phyloP scores from a whole-genome alignment of 2,797 vertebrate genomes.

The Mastacembelus armatus region DNA sequence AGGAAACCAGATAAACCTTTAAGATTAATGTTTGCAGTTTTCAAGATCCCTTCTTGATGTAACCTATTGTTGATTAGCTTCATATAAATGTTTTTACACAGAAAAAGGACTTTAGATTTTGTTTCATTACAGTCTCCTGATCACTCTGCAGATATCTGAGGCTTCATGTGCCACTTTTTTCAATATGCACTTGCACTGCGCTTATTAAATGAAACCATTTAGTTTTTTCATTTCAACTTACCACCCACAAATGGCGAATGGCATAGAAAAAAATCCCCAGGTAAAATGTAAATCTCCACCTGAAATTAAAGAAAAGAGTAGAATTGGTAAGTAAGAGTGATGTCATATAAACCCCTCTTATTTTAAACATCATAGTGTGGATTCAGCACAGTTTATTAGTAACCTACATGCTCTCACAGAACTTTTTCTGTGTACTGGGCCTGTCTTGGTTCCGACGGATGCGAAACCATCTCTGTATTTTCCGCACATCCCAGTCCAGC shows the following conservation, averaged over 20 bases:
- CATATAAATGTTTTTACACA: too few species aligned
- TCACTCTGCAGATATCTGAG: too few species aligned
- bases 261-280: conserved; percentile 76
- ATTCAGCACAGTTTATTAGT: conserved; percentile 15
- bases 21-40: too few species aligned
- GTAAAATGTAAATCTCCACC: conserved; percentile 83
- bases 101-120: too few species aligned
- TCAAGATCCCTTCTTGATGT: too few species aligned
- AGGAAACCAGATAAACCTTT: conserved; percentile 18
- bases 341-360: too few species aligned
- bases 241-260: conserved; percentile 74
- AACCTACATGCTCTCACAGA: conserved; percentile 97
- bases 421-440: conserved; percentile 89
- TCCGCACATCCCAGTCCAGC: conserved; percentile 93
- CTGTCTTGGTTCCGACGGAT: conserved; percentile 92
- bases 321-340: neutral
- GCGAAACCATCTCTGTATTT: conserved; percentile 94
- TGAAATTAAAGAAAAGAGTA: conserved; percentile 27
- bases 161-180: too few species aligned
- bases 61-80: too few species aligned
- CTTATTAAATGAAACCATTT: too few species aligned
- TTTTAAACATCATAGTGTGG: too few species aligned
- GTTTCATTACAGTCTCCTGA: too few species aligned
- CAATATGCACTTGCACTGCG: too few species aligned
- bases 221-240: conserved; percentile 56